Evolutionary conservation across 1,140 invertebrate species (phyloP), one percentile per base, ranked within the genome.

Genomic region (Pygmarrhopalites habei): DNA sequence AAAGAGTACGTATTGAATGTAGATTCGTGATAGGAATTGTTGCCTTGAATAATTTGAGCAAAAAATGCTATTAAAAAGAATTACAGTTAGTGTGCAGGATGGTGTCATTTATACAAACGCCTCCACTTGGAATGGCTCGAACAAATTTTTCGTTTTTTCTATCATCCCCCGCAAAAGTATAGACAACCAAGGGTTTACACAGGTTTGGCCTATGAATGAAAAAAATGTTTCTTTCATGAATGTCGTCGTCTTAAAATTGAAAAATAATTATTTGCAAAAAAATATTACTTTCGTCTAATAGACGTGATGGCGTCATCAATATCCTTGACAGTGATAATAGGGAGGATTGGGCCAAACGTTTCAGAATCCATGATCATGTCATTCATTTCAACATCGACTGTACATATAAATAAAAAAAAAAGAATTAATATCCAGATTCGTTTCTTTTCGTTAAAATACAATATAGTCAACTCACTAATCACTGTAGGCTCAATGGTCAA

Each of bases 331-430:
- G 29, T 65, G 17, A 65, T 25, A 25, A 70, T 57, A 43, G 60
- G 62, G 25, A 70, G 32, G 62, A 67, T 51, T 15, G 66, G 66
- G 12, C 65, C 94, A 79, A 97, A 97, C 73, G 96, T 94, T 79
- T 93, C 94, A 66, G 94, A 89, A 69, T 88, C 82, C 92, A 97
- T 95, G 15, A 93, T 75, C 28, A 85, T 80, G 78, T 80, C 78
- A 12, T 67, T 71, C 5, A 72, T 53, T 49, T 59, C 58, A 23
- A 76, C 73, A 72, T 78, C 73, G 30, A 67, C 64, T 66, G n/a
- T n/a, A n/a, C n/a, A n/a, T n/a, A n/a, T n/a, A n/a, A n/a, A n/a
- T n/a, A n/a, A n/a, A n/a, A n/a, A n/a, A n/a, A n/a, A n/a, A n/a
- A n/a, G n/a, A n/a, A n/a, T n/a, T n/a, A n/a, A n/a, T n/a, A n/a